These are phyloP conservation scores for Drosophila emarginata DNA, from an alignment of 2,888 invertebrate species.

Conservation along the genomic window DNA sequence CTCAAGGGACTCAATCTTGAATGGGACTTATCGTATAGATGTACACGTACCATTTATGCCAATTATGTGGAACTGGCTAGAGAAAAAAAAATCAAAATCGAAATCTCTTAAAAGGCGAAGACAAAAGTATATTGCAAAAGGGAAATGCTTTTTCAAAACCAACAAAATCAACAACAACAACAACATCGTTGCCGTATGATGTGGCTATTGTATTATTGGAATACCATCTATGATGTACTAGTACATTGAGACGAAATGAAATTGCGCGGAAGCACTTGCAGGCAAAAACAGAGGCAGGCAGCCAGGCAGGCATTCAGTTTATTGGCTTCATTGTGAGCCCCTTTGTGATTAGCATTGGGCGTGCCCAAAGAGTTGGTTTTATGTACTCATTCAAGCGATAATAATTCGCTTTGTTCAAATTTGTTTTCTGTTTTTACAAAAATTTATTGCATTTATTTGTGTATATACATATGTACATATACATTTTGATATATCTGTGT, in stretches of 20 bases:
- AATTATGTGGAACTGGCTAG: conserved; percentile 17
- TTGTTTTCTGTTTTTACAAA: conserved; percentile 16
- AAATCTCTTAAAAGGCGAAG: conserved; percentile 1
- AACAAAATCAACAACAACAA: neutral
- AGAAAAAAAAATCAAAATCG: conserved; percentile 3
- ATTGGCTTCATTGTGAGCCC: conserved; percentile 74
- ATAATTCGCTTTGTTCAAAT: conserved; percentile 70
- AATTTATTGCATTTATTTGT: conserved; percentile 60
- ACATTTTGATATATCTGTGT: no score
- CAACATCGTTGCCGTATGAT: conserved; percentile 27
- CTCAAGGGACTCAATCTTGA: neutral
- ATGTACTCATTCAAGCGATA: conserved; percentile 65
- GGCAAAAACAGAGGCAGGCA: conserved; percentile 30
- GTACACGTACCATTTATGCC: conserved; percentile 10
- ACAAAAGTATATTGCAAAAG: conserved; percentile 8
- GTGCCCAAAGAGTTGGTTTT: conserved; percentile 26
- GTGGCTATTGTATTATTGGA: conserved; percentile 49
- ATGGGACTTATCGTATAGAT: neutral
- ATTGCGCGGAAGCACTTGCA: conserved; percentile 76
- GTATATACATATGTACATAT: neutral
- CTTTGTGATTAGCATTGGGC: conserved; percentile 55
- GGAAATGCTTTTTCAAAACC: conserved; percentile 11
- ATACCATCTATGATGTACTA: conserved; percentile 19
- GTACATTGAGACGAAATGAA: conserved; percentile 51
- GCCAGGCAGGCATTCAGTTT: conserved; percentile 44